Percentiles rank a stretch among this genome's conserved stretches.
Conservation (phyloP, 2,888 invertebrate species). For the Andricus quercusramuli region DNA sequence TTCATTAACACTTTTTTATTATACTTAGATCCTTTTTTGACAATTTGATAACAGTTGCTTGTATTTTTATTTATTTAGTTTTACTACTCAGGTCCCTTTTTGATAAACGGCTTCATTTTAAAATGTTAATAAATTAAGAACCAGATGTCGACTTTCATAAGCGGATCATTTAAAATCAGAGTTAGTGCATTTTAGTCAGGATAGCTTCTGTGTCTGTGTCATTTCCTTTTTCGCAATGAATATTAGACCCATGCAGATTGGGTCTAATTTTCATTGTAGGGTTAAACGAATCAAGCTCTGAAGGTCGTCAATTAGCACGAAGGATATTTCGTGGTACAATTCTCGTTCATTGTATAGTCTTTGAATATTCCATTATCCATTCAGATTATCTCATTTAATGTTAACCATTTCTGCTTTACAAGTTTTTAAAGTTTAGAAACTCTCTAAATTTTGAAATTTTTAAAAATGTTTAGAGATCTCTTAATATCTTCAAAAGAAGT, state of each 20-base stretch:
- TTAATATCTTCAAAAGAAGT: no score
- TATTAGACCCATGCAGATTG: background rate
- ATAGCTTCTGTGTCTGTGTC: background rate
- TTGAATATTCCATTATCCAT: background rate
- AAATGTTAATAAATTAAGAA: background rate
- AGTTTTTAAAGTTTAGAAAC: no score
- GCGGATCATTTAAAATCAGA: background rate
- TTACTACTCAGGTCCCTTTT: no score
- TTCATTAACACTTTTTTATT: no score
- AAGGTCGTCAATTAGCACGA: background rate
- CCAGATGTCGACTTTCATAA: no score
- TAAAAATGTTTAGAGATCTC: no score
- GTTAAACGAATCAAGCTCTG: constrained; percentile 7
- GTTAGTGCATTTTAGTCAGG: background rate
- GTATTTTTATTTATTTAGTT: no score
- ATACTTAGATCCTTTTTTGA: no score
- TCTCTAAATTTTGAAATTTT: no score
- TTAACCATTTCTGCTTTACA: background rate
- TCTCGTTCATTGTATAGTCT: background rate
- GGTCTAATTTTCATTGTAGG: background rate
- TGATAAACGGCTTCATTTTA: no score
- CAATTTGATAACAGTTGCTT: no score
- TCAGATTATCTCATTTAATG: background rate
- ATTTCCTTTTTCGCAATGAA: background rate
- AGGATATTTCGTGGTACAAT: background rate